These are phyloP conservation scores for Hybognathus amarus DNA, from an alignment of 2,797 vertebrate species.

Conservation along the genomic window DNA sequence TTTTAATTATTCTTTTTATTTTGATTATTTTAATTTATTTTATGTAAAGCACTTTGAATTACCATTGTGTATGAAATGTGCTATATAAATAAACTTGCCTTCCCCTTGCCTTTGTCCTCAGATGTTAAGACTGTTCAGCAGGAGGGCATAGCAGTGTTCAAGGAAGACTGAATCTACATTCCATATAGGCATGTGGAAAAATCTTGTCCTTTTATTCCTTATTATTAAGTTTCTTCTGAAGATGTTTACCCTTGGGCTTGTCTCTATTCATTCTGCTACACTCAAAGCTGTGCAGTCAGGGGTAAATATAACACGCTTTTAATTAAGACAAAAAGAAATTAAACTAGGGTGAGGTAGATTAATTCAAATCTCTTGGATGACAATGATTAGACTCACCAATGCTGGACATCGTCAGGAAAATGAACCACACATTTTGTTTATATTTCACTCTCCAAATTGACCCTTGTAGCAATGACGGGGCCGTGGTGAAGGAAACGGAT, in stretches of 20 bases:
- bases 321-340: constrained; percentile 77
- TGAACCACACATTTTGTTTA: constrained; percentile 52
- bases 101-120: constrained; percentile 40
- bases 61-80: too few species aligned
- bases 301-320: constrained; percentile 73
- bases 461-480: constrained; percentile 50
- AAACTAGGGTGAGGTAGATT: constrained; percentile 69
- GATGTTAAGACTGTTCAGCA: constrained; percentile 14
- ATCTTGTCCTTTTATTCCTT: constrained; percentile 63
- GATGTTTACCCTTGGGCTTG: constrained; percentile 65
- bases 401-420: constrained; percentile 50
- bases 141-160: constrained; percentile 48
- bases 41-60: too few species aligned
- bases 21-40: too few species aligned
- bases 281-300: constrained; percentile 71
- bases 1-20: too few species aligned
- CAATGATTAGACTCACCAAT: constrained; percentile 59
- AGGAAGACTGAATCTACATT: constrained; percentile 66
- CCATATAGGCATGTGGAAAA: constrained; percentile 67
- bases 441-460: constrained; percentile 59
- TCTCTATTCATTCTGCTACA: constrained; percentile 68
- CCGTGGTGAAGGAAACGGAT: constrained; percentile 46
- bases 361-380: constrained; percentile 71
- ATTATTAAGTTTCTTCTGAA: constrained; percentile 69
- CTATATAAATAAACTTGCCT: too few species aligned